Evolutionary conservation across 2,888 invertebrate species (phyloP), one percentile per base, ranked within the genome.

Genomic region (Eucera pruinosa): DNA sequence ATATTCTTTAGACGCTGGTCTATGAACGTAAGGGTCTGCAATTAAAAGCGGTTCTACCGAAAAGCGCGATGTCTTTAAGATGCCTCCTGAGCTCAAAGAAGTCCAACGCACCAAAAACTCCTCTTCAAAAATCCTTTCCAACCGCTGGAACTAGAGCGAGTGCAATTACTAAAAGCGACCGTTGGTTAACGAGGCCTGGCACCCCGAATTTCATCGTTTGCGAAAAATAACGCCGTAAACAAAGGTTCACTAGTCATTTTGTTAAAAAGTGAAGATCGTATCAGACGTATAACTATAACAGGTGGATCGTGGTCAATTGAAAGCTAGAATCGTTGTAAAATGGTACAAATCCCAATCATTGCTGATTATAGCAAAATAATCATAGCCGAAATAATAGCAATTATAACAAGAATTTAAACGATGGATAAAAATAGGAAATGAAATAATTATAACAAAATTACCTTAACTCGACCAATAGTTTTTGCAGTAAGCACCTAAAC

Each of bases 141-240:
- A n/a, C 13, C 27, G 60, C 41, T 41, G 15, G 41, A 68, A 68
- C 39, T 68, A 39, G 33, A 41, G 20, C 67, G 60, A 15, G 30
- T 33, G 30, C 39, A 50, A 50, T 68, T 50, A 43, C 30, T 50
- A 48, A 33, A 18, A 67, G 20, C 20, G 67, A 50, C n/a, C 23
- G 30, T 15, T 23, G 39, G n/a, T 33, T 68, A 60, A 68, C 60
- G 50, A 60, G 48, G 3, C 9, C 39, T 27, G 30, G 5, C 11
- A 25, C 23, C 30, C 23, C 23, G 23, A 68, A 41, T 50, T 50
- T 60, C 25, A 3, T n/a, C n/a, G n/a, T n/a, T n/a, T n/a, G n/a
- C n/a, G n/a, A n/a, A n/a, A n/a, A n/a, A n/a, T n/a, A n/a, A n/a
- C n/a, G n/a, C n/a, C n/a, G n/a, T n/a, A n/a, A n/a, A n/a, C n/a